phyloP scores from a whole-genome alignment of 2,113 vertebrate species.

The Leptocoma aspasia region DNA sequence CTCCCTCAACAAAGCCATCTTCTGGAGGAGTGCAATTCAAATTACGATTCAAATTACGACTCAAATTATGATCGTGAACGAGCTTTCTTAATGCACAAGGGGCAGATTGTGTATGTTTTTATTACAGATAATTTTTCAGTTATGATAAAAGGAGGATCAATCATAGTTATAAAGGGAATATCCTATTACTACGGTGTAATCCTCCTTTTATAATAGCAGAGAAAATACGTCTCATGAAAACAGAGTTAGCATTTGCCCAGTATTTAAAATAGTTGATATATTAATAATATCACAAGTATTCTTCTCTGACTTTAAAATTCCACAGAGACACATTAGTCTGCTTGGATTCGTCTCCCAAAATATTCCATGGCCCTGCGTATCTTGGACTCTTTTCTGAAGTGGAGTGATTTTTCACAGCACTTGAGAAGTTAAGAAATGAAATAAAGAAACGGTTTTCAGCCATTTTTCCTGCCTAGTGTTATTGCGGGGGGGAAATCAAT shows the following conservation, averaged over 20 bases:
- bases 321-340: not conserved
- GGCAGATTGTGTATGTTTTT: not conserved
- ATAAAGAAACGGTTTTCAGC: not conserved
- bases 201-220: not conserved
- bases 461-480: not conserved
- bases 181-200: not conserved
- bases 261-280: not conserved
- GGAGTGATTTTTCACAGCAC: not conserved
- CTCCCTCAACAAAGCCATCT: not conserved
- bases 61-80: not conserved
- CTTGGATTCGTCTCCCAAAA: not conserved
- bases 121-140: not conserved
- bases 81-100: not conserved
- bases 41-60: not conserved
- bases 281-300: not conserved
- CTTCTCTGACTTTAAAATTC: not conserved
- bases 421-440: not conserved
- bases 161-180: not conserved
- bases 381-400: not conserved
- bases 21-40: not conserved
- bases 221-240: not conserved
- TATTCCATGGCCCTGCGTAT: not conserved
- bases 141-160: not conserved
- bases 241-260: not conserved
- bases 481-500: accelerated